These are phyloP conservation scores for Austrofundulus limnaeus DNA, from an alignment of 2,113 vertebrate species.

Conservation along the genomic window DNA sequence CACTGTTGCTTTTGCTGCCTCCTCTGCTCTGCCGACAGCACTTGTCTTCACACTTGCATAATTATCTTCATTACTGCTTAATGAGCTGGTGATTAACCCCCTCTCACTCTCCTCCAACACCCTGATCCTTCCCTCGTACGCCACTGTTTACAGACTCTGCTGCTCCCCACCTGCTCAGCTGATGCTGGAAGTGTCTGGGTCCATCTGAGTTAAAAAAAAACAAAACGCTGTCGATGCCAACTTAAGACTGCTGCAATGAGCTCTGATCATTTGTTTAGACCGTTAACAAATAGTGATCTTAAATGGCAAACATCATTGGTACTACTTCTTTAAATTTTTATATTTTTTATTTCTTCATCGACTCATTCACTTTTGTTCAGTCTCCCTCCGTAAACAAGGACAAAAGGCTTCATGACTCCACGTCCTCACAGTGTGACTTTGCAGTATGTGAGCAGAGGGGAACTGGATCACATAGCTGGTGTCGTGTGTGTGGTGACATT, in stretches of 20 bases:
- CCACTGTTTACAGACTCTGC: neutral
- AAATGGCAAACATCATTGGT: no score
- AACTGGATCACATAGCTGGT: conserved; percentile 38
- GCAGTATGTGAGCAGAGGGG: conserved; percentile 45
- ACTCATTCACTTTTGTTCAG: no score
- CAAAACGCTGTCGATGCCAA: no score
- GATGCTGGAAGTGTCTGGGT: conserved; percentile 7
- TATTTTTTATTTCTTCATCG: no score
- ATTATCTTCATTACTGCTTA: conserved; percentile 46
- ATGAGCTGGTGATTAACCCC: conserved; percentile 39
- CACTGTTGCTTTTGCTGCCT: neutral
- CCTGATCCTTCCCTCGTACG: neutral
- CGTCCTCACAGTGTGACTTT: conserved; percentile 36
- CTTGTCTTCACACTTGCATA: conserved; percentile 21
- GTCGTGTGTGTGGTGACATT: conserved; percentile 32
- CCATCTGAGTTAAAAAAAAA: no score
- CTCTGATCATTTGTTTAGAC: no score
- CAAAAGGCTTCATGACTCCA: neutral
- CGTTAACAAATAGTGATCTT: no score
- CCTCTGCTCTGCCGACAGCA: neutral
- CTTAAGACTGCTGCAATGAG: no score
- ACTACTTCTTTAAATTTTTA: no score
- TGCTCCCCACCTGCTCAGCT: neutral
- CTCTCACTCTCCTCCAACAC: neutral
- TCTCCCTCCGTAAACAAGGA: no score